These are phyloP conservation scores for Zonitis immaculata DNA, from an alignment of 2,888 invertebrate species.

Conservation along the genomic window DNA sequence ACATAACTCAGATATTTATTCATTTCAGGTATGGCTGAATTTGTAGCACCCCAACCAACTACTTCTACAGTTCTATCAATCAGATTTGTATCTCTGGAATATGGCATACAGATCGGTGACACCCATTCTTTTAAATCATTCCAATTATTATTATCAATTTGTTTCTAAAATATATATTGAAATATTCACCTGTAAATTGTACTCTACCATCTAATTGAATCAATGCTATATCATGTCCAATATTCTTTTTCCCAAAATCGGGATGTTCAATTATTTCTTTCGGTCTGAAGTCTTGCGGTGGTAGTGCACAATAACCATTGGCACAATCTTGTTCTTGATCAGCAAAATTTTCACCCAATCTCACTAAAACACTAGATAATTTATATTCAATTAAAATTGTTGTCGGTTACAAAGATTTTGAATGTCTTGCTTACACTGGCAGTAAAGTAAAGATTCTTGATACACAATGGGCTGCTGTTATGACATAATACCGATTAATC, in stretches of 20 bases:
- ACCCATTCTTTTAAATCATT: slow-evolving; percentile 50
- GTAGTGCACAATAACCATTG: slow-evolving; percentile 40
- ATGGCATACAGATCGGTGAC: slow-evolving; percentile 56
- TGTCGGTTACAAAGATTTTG: too few species aligned
- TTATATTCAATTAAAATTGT: too few species aligned
- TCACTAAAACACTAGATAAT: slow-evolving; percentile 28
- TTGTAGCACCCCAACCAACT: slow-evolving; percentile 51
- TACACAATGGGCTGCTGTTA: slow-evolving; percentile 45
- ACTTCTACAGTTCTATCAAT: slow-evolving; percentile 51
- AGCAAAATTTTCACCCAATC: slow-evolving; percentile 36
- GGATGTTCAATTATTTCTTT: slow-evolving; percentile 17
- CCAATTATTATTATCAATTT: background rate
- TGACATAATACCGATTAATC: slow-evolving; percentile 48
- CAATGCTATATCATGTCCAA: slow-evolving; percentile 46
- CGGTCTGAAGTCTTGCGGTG: slow-evolving; percentile 43
- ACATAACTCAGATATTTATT: slow-evolving; percentile 40
- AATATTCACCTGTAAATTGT: slow-evolving; percentile 36
- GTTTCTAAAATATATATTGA: background rate
- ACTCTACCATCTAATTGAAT: slow-evolving; percentile 37
- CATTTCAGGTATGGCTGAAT: slow-evolving; percentile 26
- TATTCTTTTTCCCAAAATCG: slow-evolving; percentile 4
- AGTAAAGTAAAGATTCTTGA: too few species aligned
- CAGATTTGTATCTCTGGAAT: slow-evolving; percentile 41
- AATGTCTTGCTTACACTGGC: too few species aligned
- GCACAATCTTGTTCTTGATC: slow-evolving; percentile 34